Evolutionary conservation across 2,888 invertebrate genomes (phyloP).

Genomic region (Aporophyla lueneburgensis): DNA sequence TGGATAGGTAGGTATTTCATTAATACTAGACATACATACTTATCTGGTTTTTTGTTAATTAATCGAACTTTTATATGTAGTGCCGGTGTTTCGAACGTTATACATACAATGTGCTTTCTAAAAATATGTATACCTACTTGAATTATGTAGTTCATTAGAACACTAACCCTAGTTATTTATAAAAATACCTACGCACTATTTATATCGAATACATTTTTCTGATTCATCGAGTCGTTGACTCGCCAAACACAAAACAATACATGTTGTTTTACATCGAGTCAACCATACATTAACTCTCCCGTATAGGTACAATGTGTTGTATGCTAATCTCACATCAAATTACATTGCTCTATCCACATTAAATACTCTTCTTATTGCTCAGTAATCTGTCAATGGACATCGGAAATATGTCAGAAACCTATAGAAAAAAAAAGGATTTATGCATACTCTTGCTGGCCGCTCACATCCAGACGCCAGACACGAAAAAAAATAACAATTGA

Average conservation of each 20-base stretch:
- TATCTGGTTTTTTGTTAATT: background rate
- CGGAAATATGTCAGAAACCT: background rate
- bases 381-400: background rate
- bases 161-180: constrained; percentile 19
- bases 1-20: background rate
- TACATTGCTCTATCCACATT: background rate
- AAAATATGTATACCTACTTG: background rate
- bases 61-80: background rate
- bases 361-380: background rate
- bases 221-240: constrained; percentile 44
- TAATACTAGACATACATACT: background rate
- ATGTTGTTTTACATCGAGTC: constrained; percentile 18
- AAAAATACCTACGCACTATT: constrained; percentile 27
- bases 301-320: constrained; percentile 13
- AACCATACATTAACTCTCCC: background rate
- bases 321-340: constrained; percentile 5
- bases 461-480: background rate
- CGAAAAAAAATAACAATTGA: background rate
- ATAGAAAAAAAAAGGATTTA: background rate
- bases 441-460: background rate
- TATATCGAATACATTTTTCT: constrained; percentile 19
- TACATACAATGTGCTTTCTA: background rate
- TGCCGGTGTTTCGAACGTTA: background rate
- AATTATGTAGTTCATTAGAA: constrained; percentile 2
- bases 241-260: constrained; percentile 46